phyloP scores from a whole-genome alignment of 1,140 invertebrate genomes.

The Drosophila rhopaloa region DNA sequence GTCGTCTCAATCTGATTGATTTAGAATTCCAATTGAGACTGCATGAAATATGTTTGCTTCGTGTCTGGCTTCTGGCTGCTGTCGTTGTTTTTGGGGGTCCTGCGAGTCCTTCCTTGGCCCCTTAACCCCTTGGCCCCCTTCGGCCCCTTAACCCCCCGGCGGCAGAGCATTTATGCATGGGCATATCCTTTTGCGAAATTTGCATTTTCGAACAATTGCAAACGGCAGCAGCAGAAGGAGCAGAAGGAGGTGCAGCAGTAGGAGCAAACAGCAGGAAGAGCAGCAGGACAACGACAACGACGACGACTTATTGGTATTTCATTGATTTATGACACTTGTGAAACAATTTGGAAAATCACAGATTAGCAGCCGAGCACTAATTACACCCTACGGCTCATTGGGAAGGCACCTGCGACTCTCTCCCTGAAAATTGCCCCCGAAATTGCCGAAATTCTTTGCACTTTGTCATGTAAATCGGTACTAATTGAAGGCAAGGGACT shows the following conservation, averaged over 20 bases:
- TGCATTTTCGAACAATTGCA: constrained; percentile 79
- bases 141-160: neutral
- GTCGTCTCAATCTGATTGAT: constrained; percentile 84
- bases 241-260: constrained; percentile 11
- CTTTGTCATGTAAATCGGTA: constrained; percentile 65
- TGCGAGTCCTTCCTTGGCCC: constrained; percentile 33
- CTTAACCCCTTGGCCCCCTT: neutral
- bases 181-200: constrained; percentile 81
- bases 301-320: constrained; percentile 83
- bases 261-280: constrained; percentile 20
- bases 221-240: constrained; percentile 43
- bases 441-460: constrained; percentile 12
- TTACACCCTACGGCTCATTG: constrained; percentile 71
- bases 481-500: constrained; percentile 24
- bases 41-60: constrained; percentile 82
- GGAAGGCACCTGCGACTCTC: constrained; percentile 20
- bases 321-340: constrained; percentile 84
- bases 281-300: constrained; percentile 31
- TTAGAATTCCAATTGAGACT: constrained; percentile 84
- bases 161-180: constrained; percentile 69
- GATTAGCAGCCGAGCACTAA: constrained; percentile 73
- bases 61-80: constrained; percentile 55
- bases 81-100: constrained; percentile 25
- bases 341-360: constrained; percentile 84
- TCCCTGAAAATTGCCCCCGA: neutral